A percentile compares a stretch with the other conserved stretches of the same genome.
phyloP scores from a whole-genome alignment of 2,888 invertebrate genomes.

The Xanthorhoe spadicearia region DNA sequence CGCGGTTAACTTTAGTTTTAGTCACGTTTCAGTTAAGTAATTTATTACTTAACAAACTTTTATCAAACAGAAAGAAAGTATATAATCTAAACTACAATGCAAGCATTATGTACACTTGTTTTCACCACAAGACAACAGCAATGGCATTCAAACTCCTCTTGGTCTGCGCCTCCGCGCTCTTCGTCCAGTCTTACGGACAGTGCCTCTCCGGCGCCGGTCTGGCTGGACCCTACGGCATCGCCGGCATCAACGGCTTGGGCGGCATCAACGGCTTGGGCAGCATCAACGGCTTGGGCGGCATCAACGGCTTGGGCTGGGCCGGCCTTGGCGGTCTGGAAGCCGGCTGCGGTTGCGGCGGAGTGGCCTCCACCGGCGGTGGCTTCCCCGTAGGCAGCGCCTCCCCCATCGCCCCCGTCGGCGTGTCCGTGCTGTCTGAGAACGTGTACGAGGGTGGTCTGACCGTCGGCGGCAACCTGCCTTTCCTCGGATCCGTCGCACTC shows the following conservation, averaged over 20 bases:
- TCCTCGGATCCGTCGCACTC: conserved; percentile 53
- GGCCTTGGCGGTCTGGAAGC: conserved; percentile 42
- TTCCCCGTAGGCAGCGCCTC: conserved; percentile 47
- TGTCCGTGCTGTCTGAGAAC: conserved; percentile 59
- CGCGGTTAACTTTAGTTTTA: no score
- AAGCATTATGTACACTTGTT: background rate
- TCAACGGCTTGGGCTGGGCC: conserved; percentile 24
- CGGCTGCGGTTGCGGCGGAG: conserved; percentile 30
- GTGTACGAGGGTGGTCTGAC: conserved; percentile 52
- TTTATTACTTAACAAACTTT: no score
- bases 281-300: conserved; percentile 40
- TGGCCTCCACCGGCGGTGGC: conserved; percentile 47
- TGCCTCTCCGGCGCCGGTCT: conserved; percentile 34
- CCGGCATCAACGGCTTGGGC: background rate
- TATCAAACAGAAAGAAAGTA: no score
- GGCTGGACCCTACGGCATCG: conserved; percentile 34
- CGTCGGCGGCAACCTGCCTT: conserved; percentile 55
- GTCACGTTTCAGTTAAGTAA: no score
- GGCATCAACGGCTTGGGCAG: conserved; percentile 3
- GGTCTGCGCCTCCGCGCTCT: conserved; percentile 38
- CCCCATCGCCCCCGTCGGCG: conserved; percentile 52
- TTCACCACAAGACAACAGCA: conserved; percentile 13
- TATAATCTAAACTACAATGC: no score
- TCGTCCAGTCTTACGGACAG: conserved; percentile 31
- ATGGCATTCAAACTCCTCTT: conserved; percentile 35